phyloP scores from a whole-genome alignment of 1,140 invertebrate species.

The Tetranychus cinnabarinus region DNA sequence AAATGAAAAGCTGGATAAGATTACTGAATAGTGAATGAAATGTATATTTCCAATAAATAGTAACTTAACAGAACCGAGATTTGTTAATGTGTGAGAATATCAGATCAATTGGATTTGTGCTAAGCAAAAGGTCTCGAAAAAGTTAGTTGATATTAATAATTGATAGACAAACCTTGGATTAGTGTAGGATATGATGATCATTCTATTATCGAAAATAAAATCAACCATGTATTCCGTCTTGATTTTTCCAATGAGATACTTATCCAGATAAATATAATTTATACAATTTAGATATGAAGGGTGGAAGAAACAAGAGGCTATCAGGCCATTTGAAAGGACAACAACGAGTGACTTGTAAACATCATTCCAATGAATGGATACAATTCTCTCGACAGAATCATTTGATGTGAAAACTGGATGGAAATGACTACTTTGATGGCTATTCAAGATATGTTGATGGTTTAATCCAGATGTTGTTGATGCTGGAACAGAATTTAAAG shows the following conservation, averaged over 20 bases:
- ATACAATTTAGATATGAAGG: conserved; percentile 1
- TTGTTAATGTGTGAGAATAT: too few species aligned
- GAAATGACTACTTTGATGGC: too few species aligned
- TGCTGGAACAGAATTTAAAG: neutral
- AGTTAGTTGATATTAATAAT: too few species aligned
- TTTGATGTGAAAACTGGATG: too few species aligned
- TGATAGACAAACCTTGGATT: conserved; percentile 5
- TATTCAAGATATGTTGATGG: too few species aligned
- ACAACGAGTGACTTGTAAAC: neutral
- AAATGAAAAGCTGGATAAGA: too few species aligned
- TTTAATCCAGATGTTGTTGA: neutral
- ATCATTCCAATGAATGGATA: neutral
- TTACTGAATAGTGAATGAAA: too few species aligned
- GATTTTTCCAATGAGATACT: conserved; percentile 11
- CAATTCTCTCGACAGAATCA: neutral
- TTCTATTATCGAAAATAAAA: conserved; percentile 6
- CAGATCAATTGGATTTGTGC: too few species aligned
- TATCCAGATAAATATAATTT: conserved; percentile 8
- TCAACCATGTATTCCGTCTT: conserved; percentile 10
- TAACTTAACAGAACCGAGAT: too few species aligned
- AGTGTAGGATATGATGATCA: conserved; percentile 10
- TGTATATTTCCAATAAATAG: too few species aligned
- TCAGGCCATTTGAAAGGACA: conserved; percentile 7
- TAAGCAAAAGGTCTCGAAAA: too few species aligned
- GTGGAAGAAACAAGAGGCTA: conserved; percentile 6